These are phyloP conservation scores for Drosophila mimica DNA, from an alignment of 2,888 invertebrate species.

Conservation along the genomic window DNA sequence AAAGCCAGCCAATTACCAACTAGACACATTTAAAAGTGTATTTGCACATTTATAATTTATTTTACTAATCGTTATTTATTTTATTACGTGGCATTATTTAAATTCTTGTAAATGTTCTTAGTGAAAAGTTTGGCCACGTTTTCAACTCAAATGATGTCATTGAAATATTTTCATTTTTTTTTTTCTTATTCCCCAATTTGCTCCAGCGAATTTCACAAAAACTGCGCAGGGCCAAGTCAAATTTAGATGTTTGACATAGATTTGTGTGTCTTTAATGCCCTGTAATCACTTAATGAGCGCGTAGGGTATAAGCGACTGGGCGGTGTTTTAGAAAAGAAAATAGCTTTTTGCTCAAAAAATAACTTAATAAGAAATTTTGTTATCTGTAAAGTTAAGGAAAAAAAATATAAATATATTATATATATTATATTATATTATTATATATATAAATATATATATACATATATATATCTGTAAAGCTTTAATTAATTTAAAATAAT, in stretches of 20 bases:
- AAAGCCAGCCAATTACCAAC: conserved; percentile 18
- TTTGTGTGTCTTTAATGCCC: conserved; percentile 57
- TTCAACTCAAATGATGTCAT: conserved; percentile 49
- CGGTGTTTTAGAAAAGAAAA: neutral
- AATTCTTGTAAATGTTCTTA: no score
- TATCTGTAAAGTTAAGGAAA: neutral
- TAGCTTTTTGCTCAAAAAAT: neutral
- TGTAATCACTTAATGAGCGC: conserved; percentile 17
- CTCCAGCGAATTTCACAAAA: conserved; percentile 68
- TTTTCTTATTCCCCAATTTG: conserved; percentile 24
- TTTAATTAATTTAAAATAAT: no score
- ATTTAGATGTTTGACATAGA: conserved; percentile 74
- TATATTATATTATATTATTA: no score
- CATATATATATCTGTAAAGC: neutral
- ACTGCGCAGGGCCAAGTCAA: conserved; percentile 69
- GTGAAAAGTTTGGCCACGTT: neutral
- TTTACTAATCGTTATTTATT: neutral
- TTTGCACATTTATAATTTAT: neutral
- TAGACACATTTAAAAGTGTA: neutral
- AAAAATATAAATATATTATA: neutral
- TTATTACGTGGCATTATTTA: neutral
- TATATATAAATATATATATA: no score
- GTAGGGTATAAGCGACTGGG: neutral
- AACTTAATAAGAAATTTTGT: neutral
- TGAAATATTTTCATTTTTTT: conserved; percentile 28